Percentiles rank a stretch among this genome's conserved stretches.
Evolutionary conservation across 2,797 vertebrate species (phyloP).

Genomic region (Sebastes aleutianus): DNA sequence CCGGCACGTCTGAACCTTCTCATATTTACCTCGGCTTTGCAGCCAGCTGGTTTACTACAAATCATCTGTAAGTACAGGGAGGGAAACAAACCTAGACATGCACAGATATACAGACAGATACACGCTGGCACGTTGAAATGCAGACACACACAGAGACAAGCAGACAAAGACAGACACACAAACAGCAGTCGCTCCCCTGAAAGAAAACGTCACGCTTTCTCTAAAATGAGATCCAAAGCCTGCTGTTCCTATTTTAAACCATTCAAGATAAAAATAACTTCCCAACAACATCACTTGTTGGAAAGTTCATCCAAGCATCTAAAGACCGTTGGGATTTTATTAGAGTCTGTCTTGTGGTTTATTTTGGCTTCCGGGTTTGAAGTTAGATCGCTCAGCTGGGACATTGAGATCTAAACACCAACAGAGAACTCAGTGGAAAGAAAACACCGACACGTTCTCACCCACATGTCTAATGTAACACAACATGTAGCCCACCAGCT

Average conservation of each 20-base stretch:
- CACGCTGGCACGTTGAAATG: neutral
- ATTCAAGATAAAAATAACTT: slow-evolving; percentile 59
- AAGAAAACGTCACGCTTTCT: slow-evolving; percentile 33
- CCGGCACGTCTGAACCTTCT: neutral
- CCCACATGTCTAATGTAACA: neutral
- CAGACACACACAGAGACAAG: neutral
- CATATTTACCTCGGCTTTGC: neutral
- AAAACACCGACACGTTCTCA: neutral
- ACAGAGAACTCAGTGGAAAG: neutral
- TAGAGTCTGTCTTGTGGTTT: slow-evolving; percentile 13
- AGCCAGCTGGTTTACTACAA: slow-evolving; percentile 9
- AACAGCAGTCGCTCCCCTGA: slow-evolving; percentile 51
- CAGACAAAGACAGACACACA: slow-evolving; percentile 12
- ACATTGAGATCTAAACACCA: neutral
- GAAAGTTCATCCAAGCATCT: slow-evolving; percentile 14
- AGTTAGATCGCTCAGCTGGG: neutral
- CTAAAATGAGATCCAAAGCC: slow-evolving; percentile 52
- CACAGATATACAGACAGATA: slow-evolving; percentile 5
- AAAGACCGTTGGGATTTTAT: neutral
- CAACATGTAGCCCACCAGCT: neutral
- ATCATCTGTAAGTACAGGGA: slow-evolving; percentile 17
- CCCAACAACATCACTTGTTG: slow-evolving; percentile 6
- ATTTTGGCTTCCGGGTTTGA: slow-evolving; percentile 5
- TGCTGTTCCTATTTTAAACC: slow-evolving; percentile 57
- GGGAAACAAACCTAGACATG: neutral